phyloP scores from a whole-genome alignment of 2,797 vertebrate species.

The Chelmon rostratus region DNA sequence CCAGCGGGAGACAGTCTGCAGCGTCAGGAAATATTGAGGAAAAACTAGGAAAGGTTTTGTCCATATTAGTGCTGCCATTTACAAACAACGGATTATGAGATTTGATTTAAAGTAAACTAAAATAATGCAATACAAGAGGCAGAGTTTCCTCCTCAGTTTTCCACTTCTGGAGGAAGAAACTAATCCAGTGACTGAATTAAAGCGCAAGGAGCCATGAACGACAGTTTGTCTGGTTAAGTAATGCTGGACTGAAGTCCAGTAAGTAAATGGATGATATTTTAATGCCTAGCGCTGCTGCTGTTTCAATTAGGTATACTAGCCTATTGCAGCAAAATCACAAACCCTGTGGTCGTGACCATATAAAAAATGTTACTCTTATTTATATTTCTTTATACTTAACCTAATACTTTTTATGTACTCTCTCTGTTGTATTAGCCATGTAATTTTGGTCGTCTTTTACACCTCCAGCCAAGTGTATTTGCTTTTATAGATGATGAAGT shows the following conservation, averaged over 20 bases:
- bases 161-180: constrained; percentile 18
- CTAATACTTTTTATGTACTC: neutral
- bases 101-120: constrained; percentile 52
- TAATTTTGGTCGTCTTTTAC: neutral
- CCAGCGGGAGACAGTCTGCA: constrained; percentile 41
- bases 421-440: neutral
- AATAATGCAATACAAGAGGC: constrained; percentile 42
- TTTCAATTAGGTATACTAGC: neutral
- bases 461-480: neutral
- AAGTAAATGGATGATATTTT: neutral
- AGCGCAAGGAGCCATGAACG: constrained; percentile 28
- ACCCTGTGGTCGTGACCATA: neutral
- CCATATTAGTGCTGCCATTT: constrained; percentile 27
- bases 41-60: constrained; percentile 33
- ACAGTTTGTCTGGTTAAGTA: constrained; percentile 21
- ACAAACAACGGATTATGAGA: constrained; percentile 57
- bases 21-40: constrained; percentile 34
- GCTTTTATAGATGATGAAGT: neutral
- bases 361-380: neutral
- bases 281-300: neutral
- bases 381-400: too few relatives aligned
- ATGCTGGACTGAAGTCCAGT: constrained; percentile 5
- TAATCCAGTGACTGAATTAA: constrained; percentile 31
- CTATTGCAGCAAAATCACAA: neutral
- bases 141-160: constrained; percentile 24